Conservation (phyloP, 2,113 vertebrate genomes). For the Pycnonotus jocosus region DNA sequence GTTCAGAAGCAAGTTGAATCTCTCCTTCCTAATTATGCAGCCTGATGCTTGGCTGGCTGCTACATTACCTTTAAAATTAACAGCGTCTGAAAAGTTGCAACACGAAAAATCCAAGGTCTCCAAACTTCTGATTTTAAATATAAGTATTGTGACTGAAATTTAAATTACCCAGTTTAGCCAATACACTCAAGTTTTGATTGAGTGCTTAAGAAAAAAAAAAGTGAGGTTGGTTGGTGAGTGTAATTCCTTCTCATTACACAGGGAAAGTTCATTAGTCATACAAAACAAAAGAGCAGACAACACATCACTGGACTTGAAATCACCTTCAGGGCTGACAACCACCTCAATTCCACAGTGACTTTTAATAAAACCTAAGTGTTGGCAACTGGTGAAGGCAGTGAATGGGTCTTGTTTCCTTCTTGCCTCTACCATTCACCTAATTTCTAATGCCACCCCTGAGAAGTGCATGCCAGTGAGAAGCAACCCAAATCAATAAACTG, state of each 20-base stretch:
- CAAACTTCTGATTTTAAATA: not conserved
- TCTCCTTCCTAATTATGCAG: not conserved
- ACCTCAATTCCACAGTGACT: not conserved
- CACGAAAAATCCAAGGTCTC: not conserved
- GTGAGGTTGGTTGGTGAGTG: not conserved
- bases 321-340: not conserved
- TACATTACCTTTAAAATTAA: not conserved
- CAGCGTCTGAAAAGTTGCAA: not conserved
- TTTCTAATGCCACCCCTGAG: not conserved
- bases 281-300: not conserved
- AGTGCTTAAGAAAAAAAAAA: not conserved
- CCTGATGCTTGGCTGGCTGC: not conserved
- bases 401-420: not conserved
- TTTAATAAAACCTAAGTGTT: not conserved
- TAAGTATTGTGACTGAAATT: not conserved
- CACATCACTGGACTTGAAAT: not conserved
- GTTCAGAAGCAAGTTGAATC: not conserved
- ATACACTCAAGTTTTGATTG: not conserved
- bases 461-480: not conserved
- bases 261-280: not conserved
- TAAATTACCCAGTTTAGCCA: not conserved
- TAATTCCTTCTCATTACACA: not conserved
- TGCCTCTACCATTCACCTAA: rapidly evolving
- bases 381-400: not conserved
- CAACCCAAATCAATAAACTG: not conserved